These are phyloP conservation scores for Oppia nitens DNA, from an alignment of 1,140 invertebrate species.

Conservation along the genomic window DNA sequence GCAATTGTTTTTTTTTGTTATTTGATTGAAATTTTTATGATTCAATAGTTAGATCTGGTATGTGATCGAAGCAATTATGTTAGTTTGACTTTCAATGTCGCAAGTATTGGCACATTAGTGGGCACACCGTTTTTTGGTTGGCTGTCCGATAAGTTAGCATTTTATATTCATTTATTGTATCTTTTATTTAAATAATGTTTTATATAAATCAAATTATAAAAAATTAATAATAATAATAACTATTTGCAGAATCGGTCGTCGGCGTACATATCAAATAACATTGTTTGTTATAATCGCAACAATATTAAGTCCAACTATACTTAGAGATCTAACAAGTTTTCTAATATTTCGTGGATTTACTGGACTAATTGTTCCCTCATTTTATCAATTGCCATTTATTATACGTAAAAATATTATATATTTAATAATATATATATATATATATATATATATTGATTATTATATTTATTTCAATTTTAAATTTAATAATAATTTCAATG, in stretches of 20 bases:
- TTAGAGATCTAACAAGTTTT: constrained; percentile 16
- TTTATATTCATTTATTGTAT: background rate
- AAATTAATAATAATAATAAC: too few relatives aligned
- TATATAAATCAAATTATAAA: too few relatives aligned
- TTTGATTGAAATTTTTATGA: too few relatives aligned
- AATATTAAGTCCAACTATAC: constrained; percentile 15
- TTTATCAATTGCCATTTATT: constrained; percentile 19
- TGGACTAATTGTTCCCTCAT: constrained; percentile 3
- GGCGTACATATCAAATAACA: constrained; percentile 1
- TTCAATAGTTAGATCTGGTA: constrained; percentile 47
- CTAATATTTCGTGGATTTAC: constrained; percentile 12
- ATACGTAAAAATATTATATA: constrained; percentile 18
- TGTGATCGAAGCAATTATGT: constrained; percentile 46
- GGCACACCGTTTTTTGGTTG: constrained; percentile 50
- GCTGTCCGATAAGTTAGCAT: constrained; percentile 45
- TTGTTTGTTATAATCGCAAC: constrained; percentile 1
- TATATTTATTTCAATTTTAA: too few relatives aligned
- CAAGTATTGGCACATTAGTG: constrained; percentile 48
- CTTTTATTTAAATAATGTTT: background rate
- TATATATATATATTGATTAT: too few relatives aligned
- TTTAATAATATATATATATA: too few relatives aligned
- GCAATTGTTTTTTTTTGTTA: too few relatives aligned
- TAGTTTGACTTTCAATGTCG: constrained; percentile 43
- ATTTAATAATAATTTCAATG: too few relatives aligned
- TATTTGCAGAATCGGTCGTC: constrained; percentile 11